Evolutionary conservation across 2,797 vertebrate species (phyloP).

Genomic region (Cetoscarus ocellatus): DNA sequence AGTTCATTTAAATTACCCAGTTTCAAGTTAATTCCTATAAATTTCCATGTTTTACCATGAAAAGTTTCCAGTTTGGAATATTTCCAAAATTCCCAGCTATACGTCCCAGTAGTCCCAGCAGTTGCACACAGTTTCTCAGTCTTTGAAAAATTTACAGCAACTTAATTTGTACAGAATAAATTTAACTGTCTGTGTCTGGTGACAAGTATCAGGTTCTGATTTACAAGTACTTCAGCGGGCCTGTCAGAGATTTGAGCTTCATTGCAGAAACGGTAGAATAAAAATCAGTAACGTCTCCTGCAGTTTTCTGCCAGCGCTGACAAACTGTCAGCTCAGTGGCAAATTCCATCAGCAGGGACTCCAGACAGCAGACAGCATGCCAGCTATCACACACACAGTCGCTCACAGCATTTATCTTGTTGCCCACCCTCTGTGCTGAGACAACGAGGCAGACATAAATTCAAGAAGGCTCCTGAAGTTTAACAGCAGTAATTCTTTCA

Average conservation of each 20-base stretch:
- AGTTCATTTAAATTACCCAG: too few species aligned
- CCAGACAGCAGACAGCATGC: conserved; percentile 27
- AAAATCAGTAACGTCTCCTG: conserved; percentile 11
- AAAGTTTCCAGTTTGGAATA: too few species aligned
- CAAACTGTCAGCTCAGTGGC: conserved; percentile 67
- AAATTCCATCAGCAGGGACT: conserved; percentile 68
- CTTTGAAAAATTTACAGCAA: too few species aligned
- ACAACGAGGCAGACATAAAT: conserved; percentile 12
- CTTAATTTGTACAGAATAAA: too few species aligned
- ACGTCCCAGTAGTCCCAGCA: too few species aligned
- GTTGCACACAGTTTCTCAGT: too few species aligned
- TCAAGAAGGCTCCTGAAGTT: not conserved
- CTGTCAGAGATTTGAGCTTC: not conserved
- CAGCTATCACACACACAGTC: conserved; percentile 8
- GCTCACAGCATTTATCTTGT: not conserved
- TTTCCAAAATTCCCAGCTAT: too few species aligned
- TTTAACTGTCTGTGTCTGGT: too few species aligned
- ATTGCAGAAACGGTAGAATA: conserved; percentile 19
- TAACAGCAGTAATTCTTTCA: conserved; percentile 1
- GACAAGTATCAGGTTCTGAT: too few species aligned
- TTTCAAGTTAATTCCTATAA: too few species aligned
- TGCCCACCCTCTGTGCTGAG: conserved; percentile 1
- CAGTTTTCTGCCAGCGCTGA: conserved; percentile 53
- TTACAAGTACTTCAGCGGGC: too few species aligned
- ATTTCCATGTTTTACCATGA: too few species aligned